Base-by-base conservation (phyloP, 2,797 vertebrate genomes). In the Myripristis jacobus region DNA sequence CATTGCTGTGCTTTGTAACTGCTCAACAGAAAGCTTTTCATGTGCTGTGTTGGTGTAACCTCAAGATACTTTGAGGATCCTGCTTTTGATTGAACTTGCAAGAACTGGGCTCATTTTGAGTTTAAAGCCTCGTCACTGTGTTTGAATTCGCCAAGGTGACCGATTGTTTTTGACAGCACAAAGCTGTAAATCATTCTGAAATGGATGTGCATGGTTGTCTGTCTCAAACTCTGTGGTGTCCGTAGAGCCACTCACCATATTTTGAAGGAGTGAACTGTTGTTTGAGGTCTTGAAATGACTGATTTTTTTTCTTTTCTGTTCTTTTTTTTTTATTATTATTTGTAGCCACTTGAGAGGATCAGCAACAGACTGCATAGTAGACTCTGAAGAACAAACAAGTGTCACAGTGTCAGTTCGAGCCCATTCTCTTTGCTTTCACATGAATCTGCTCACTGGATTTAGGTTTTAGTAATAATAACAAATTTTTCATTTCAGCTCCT, bases 121-220 rank as follows among this genome's bases (percentile, higher is more conserved):
- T 48, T 57, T 53, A 10, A 48, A 41, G 44, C 25, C 44, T 13
- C 44, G 4, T 2, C 36, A 27, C 53, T 13, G 9, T 53, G 9
- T 27, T 16, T 54, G 9, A 52, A 46, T 43, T 24, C 22, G 47
- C 44, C 12, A 54, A 15, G 46, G 24, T 2, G 3, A 22, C 11
- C 13, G 12, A 38, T 10, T 1, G 36, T 4, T 9, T 1, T 27
- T 43, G 5, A 24, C 24, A 56, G 16, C 34, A 38, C 53, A 50
- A 41, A 50, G 10, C 47, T 60, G 18, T 27, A 53, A 57, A 67
- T 66, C 38, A 56, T 57, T 48, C 46, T 24, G 3, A 58, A 44
- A 19, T 15, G 3, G 10, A 68, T 1, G 2, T 38, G 9, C 9
- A 11, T 11, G 13, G 38, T 41, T 38, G 29, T 56, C 38, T 55